A percentile compares a stretch with the other conserved stretches of the same genome.
Conservation (phyloP, 2,888 invertebrate species). For the Megamerina dolium region DNA sequence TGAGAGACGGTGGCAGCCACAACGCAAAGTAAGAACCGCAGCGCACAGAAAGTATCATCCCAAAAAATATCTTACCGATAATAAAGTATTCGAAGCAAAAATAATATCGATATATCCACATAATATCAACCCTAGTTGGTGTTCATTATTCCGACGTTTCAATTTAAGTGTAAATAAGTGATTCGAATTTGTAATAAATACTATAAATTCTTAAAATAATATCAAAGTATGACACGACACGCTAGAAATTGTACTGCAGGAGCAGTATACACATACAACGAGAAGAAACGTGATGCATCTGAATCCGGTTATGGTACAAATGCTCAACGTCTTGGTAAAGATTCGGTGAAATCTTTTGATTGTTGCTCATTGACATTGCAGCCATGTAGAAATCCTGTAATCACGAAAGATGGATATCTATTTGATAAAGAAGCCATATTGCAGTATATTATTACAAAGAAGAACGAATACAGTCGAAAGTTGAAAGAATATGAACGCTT, state of each 20-base stretch:
- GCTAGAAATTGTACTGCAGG: constrained; percentile 98
- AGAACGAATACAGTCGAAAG: constrained; percentile 82
- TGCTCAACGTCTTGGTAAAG: constrained; percentile 48
- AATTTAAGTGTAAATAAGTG: too few species aligned
- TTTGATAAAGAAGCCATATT: constrained; percentile 97
- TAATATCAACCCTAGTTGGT: too few species aligned
- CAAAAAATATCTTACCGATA: too few species aligned
- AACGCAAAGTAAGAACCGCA: too few species aligned
- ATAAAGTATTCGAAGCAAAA: too few species aligned
- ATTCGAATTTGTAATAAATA: too few species aligned
- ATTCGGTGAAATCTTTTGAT: constrained; percentile 78
- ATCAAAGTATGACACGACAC: constrained; percentile 97
- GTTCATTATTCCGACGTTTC: too few species aligned
- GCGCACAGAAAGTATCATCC: too few species aligned
- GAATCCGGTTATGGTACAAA: constrained; percentile 73
- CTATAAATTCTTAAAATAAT: too few species aligned
- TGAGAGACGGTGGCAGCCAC: too few species aligned
- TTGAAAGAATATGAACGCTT: constrained; percentile 89
- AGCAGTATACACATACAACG: constrained; percentile 96
- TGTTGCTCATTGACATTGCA: constrained; percentile 95
- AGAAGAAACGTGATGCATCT: constrained; percentile 91
- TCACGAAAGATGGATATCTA: constrained; percentile 86
- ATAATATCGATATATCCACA: too few species aligned
- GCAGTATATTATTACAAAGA: constrained; percentile 90
- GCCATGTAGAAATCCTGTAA: constrained; percentile 88